A percentile compares a stretch with the other conserved stretches of the same genome.
These are phyloP conservation scores for Knipowitschia caucasica DNA, from an alignment of 2,797 vertebrate species.

Conservation along the genomic window DNA sequence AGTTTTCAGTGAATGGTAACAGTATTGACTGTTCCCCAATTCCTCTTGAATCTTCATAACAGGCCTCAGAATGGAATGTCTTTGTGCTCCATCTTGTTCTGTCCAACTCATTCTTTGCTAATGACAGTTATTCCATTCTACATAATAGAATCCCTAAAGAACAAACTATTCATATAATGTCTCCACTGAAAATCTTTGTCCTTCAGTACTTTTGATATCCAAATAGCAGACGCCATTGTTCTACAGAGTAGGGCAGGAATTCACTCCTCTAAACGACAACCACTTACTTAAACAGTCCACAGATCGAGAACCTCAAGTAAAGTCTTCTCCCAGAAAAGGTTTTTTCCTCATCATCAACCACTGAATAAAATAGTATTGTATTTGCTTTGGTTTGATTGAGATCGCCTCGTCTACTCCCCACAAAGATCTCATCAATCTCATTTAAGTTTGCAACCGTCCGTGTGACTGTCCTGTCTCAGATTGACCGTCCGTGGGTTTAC, in stretches of 20 bases:
- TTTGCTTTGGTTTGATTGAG: conserved; percentile 43
- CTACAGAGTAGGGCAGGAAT: too few species aligned
- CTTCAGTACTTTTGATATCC: background rate
- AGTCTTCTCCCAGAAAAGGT: too few species aligned
- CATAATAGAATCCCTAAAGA: background rate
- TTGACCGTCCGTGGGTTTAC: conserved; percentile 58
- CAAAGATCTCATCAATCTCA: conserved; percentile 46
- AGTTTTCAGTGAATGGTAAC: too few species aligned
- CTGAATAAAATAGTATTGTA: conserved; percentile 50
- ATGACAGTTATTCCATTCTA: background rate
- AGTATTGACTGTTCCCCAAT: too few species aligned
- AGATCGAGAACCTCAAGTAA: too few species aligned
- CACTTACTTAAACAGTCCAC: too few species aligned
- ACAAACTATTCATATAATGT: background rate
- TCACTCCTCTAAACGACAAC: too few species aligned
- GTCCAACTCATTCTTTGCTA: too few species aligned
- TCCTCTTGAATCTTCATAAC: too few species aligned
- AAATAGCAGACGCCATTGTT: too few species aligned
- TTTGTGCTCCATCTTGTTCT: background rate
- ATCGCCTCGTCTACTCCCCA: conserved; percentile 31
- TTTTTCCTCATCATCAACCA: conserved; percentile 1
- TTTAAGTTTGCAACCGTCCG: conserved; percentile 47
- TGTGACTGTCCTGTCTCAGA: conserved; percentile 33
- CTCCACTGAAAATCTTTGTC: background rate
- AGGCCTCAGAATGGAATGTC: too few species aligned